Evolutionary conservation across 1,140 invertebrate genomes (phyloP).

Genomic region (Caenorhabditis elegans): WBcel235 BX284606.5:15910501-15911000

Average conservation of each 20-base stretch:
- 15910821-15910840: slow-evolving; percentile 30
- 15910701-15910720: not conserved
- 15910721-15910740: not conserved
- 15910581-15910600: too few species aligned
- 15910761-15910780: not conserved
- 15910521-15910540: too few species aligned
- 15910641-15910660: not conserved
- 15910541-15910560: too few species aligned
- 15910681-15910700: not conserved
- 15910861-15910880: slow-evolving; percentile 43
- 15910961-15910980: slow-evolving; percentile 48
- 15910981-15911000: slow-evolving; percentile 46
- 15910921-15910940: slow-evolving; percentile 51
- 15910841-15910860: slow-evolving; percentile 37
- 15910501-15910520: too few species aligned
- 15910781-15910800: slow-evolving; percentile 18
- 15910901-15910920: slow-evolving; percentile 43
- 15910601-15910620: too few species aligned
- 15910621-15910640: not conserved
- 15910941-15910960: slow-evolving; percentile 50
- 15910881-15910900: slow-evolving; percentile 41
- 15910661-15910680: not conserved
- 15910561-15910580: too few species aligned
- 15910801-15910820: not conserved
- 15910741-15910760: not conserved